Base-by-base conservation (phyloP, 2,113 vertebrate genomes). In the Capreolus pygargus region DNA sequence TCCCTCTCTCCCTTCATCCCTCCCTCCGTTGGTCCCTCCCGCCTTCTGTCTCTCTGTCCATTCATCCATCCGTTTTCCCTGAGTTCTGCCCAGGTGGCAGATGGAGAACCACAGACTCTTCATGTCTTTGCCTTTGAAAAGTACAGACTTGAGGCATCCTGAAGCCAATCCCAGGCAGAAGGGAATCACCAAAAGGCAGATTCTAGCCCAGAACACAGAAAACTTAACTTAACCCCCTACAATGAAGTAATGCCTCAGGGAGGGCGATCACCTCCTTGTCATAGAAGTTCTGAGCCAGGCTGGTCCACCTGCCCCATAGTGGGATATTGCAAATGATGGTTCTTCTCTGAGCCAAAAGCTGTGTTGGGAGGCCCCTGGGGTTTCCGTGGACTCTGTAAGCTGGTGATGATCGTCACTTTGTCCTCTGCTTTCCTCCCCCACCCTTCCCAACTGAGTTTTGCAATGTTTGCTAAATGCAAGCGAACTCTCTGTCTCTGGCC, bases 391-490 rank as follows among this genome's bases (percentile, higher is more conserved):
- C 86, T 83, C 67, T 52, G 50, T 47, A 58, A 87, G n/a, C 86
- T 54, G 33, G 43, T 76, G 85, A n/a, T 7, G 39, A 30, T 57
- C 78, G 43, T 95, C 45, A 57, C 74, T 5, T 47, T 54, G 67
- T 55, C 82, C 87, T 88, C 57, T 57, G 2, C 39, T 30, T 3
- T 39, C 95, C 60, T 91, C 76, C 43, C 52, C 47, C 25, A 30
- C 17, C 23, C 64, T 45, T n/a, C 88, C 92, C 1, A 2, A 16
- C 55, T 54, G 39, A 14, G 52, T 98, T 95, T 97, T 90, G 94
- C 92, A 98, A 96, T 98, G 81, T 97, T 98, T 97, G 85, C 82
- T 74, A 54, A 97, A 50, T 11, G 13, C 61, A 23, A 17, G 30
- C 74, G 54, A 93, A 97, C 12, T 33, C 27, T 55, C 52, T 27